Evolutionary conservation across 2,888 invertebrate genomes (phyloP), one percentile per base, ranked within the genome.

Genomic region (Drosophila neutralis): DNA sequence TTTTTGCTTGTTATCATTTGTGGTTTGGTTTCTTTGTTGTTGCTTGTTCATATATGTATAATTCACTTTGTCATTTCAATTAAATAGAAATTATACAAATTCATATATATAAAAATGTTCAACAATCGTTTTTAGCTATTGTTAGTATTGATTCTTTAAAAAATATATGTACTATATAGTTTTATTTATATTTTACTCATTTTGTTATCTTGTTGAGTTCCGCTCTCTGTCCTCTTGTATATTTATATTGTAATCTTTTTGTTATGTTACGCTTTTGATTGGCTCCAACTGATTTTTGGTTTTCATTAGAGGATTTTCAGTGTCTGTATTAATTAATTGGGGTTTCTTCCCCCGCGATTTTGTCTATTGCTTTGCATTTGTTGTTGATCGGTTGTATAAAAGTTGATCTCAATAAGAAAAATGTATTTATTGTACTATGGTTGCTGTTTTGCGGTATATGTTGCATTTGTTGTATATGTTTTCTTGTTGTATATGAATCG

Each of bases 371-470:
- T 80, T 76, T 81, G 45, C 24, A 45, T 45, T 45, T 45, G 72
- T 79, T 85, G 77, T 81, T 82, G 76, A 76, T 81, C 79, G 80
- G 73, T 71, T 82, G 82, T 82, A 87, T 87, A 83, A 89, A 83
- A 85, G 76, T 82, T 76, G 76, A 58, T 83, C 73, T 86, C 76
- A 81, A 81, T 87, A 78, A 88, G 88, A 87, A 89, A 87, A 85
- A 78, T 69, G 69, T 79, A 68, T 77, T 85, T 90, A 90, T 90
- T 90, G 89, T 91, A 87, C 90, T 91, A 82, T 89, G 82, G 87
- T 87, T 87, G 81, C 87, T 76, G 80, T 73, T 77, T 78, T 87
- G 87, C 83, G 74, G 82, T 86, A 79, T 69, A 68, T 72, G 84
- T 82, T 80, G 83, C 82, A 79, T 61, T 87, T 86, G 82, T 87